Base-by-base conservation (phyloP, 2,113 vertebrate genomes). In the Semicossyphus pulcher region DNA sequence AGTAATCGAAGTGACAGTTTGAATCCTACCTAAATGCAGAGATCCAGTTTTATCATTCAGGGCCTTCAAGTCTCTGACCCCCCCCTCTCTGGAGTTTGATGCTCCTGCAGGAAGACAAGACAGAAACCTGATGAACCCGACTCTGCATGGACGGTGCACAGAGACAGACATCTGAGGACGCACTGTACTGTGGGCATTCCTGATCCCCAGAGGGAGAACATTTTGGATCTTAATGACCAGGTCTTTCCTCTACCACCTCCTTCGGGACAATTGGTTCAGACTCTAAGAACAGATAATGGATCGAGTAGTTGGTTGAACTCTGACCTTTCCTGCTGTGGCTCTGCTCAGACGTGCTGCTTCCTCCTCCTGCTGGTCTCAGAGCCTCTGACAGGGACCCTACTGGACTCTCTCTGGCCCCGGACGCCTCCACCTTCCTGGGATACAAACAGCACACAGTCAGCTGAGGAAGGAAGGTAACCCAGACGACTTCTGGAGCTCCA, bases 371-470 rank as follows among this genome's bases (percentile, higher is more conserved):
- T 3, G 51, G 49, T 63, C 89, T 93, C 3, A 88, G 8, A 0
- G 85, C 76, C 37, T 95, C 93, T 1, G 90, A 89, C 72, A 90
- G 86, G 1, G 90, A 90, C 7, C 81, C 82, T 10, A 87, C 85
- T 9, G 93, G 88, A 86, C 87, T 84, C 70, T 79, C 89, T 16
- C 86, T 85, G 16, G 71, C 57, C 78, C 89, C 93, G 9, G 88
- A 68, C 0, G 79, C 21, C 7, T 94, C 94, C 32, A 61, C 83
- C 85, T 93, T 95, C 95, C 97, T 98, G 85, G 61, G 63, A 73
- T 10, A 6, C 52, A 81, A 56, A 65, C n/a, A 23, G 20, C 3
- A 48, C 14, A 29, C 10, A 42, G 45, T 49, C 54, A 49, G 57
- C 32, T 14, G 20, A 52, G 10, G 26, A 21, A 16, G 12, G 25